Evolutionary conservation across 1,140 invertebrate species (phyloP).

Genomic region (Homarus americanus): DNA sequence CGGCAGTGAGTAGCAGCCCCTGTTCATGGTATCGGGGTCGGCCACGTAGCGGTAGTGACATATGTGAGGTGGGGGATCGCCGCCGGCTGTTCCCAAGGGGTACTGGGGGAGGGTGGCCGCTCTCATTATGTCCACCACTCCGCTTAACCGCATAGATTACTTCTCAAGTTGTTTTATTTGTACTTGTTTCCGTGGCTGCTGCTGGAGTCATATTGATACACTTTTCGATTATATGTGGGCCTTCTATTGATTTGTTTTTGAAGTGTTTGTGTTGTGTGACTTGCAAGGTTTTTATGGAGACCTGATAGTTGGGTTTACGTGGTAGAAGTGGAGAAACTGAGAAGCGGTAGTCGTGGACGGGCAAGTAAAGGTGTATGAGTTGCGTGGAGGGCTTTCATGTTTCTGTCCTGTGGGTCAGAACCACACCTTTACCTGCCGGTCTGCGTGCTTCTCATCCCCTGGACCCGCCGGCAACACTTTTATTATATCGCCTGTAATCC

Average conservation of each 20-base stretch:
- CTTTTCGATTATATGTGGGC: neutral
- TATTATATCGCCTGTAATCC: neutral
- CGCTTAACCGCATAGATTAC: conserved; percentile 44
- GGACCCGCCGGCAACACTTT: neutral
- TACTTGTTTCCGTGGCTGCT: neutral
- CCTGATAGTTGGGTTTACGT: neutral
- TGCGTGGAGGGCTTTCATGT: neutral
- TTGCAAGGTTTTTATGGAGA: neutral
- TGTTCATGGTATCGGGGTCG: conserved; percentile 24
- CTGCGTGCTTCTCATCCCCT: neutral
- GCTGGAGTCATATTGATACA: neutral
- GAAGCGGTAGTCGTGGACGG: neutral
- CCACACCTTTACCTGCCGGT: conserved; percentile 1
- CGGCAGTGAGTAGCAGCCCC: neutral
- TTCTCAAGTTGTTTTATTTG: conserved; percentile 6
- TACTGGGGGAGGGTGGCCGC: neutral
- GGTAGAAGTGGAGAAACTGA: neutral
- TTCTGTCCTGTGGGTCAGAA: neutral
- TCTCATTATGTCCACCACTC: conserved; percentile 35
- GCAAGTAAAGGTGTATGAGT: neutral
- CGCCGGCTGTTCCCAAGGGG: conserved; percentile 40
- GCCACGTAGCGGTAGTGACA: conserved; percentile 52
- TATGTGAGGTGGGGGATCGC: conserved; percentile 51
- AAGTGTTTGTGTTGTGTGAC: neutral
- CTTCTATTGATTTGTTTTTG: neutral